Evolutionary conservation across 1,140 invertebrate species (phyloP).

Genomic region (Lethrus apterus): DNA sequence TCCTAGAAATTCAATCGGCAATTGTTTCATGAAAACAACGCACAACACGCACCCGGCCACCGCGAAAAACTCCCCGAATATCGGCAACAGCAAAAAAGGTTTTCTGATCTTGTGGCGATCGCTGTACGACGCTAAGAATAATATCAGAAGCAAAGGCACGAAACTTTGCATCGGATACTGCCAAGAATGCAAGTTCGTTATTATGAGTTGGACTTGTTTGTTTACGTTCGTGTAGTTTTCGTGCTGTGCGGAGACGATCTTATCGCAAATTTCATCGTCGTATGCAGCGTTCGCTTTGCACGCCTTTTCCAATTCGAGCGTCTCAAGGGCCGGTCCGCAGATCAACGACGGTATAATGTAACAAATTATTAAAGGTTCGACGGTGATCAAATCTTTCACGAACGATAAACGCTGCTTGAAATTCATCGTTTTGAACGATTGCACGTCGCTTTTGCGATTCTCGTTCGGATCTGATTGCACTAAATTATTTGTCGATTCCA

Average conservation of each 20-base stretch:
- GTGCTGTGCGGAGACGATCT: slow-evolving; percentile 42
- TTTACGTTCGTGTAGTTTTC: slow-evolving; percentile 28
- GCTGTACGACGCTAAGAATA: slow-evolving; percentile 58
- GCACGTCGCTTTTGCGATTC: slow-evolving; percentile 15
- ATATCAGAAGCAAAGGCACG: slow-evolving; percentile 49
- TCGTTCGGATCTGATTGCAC: slow-evolving; percentile 5
- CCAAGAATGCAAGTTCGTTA: slow-evolving; percentile 38
- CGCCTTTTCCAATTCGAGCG: slow-evolving; percentile 34
- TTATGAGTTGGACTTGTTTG: slow-evolving; percentile 31
- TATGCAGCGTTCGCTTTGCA: slow-evolving; percentile 29
- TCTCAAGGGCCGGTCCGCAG: slow-evolving; percentile 26
- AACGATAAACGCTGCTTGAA: slow-evolving; percentile 25
- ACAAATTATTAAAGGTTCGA: slow-evolving; percentile 34
- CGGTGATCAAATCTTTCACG: slow-evolving; percentile 32
- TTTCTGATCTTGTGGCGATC: slow-evolving; percentile 56
- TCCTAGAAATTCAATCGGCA: slow-evolving; percentile 47
- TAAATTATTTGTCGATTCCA: slow-evolving; percentile 11
- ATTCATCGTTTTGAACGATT: slow-evolving; percentile 25
- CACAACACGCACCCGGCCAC: slow-evolving; percentile 45
- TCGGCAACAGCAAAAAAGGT: slow-evolving; percentile 53
- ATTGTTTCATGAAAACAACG: slow-evolving; percentile 45
- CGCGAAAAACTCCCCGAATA: slow-evolving; percentile 50
- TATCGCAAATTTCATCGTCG: slow-evolving; percentile 33
- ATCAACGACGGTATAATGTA: slow-evolving; percentile 30
- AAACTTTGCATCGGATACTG: slow-evolving; percentile 35